Percentiles rank a stretch among this genome's conserved stretches.
phyloP scores from a whole-genome alignment of 2,888 invertebrate genomes.

The Cryptus armator region DNA sequence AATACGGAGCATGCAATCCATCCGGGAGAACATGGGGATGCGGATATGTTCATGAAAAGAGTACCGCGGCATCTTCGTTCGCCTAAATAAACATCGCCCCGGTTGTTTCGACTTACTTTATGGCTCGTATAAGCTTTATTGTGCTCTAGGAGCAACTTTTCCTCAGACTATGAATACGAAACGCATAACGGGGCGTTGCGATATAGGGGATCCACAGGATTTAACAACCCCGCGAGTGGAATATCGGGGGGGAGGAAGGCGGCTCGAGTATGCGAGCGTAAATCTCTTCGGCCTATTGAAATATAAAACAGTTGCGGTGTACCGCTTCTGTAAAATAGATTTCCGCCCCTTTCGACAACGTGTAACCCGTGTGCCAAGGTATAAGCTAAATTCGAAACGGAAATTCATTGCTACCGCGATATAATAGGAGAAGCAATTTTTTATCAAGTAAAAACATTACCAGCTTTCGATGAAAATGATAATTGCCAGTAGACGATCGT shows the following conservation, averaged over 20 bases:
- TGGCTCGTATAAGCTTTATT: constrained; percentile 82
- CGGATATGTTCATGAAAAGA: constrained; percentile 40
- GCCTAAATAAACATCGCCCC: constrained; percentile 79
- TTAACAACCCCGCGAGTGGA: constrained; percentile 77
- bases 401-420: background rate
- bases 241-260: constrained; percentile 28
- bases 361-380: constrained; percentile 27
- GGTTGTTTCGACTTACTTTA: constrained; percentile 79
- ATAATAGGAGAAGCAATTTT: background rate
- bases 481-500: background rate
- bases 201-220: constrained; percentile 73
- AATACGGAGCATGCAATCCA: background rate
- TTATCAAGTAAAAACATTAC: background rate
- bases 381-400: constrained; percentile 36
- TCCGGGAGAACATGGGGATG: constrained; percentile 30
- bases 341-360: constrained; percentile 36
- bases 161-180: constrained; percentile 83
- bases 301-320: constrained; percentile 70
- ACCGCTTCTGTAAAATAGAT: constrained; percentile 64
- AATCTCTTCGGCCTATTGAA: constrained; percentile 75
- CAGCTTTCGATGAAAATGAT: background rate
- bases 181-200: constrained; percentile 74
- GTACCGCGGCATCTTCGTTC: constrained; percentile 57
- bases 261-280: constrained; percentile 70
- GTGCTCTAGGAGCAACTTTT: constrained; percentile 82